These are phyloP conservation scores for Cosmia trapezina DNA, from an alignment of 2,888 invertebrate genomes.

Conservation along the genomic window DNA sequence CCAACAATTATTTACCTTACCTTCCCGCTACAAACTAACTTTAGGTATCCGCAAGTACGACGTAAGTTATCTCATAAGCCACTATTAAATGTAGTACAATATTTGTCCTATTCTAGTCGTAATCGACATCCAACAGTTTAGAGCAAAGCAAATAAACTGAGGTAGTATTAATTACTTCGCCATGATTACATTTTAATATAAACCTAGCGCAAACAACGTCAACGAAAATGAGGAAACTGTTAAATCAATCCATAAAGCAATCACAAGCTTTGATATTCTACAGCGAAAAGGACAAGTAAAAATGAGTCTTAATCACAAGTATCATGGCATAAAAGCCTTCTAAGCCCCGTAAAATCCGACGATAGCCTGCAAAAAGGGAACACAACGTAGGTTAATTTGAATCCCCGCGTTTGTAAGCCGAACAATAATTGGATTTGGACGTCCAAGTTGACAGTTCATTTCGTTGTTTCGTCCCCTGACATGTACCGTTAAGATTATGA, in stretches of 20 bases:
- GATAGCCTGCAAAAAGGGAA: conserved; percentile 79
- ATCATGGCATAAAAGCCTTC: conserved; percentile 75
- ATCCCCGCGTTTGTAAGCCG: conserved; percentile 84
- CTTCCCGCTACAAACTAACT: conserved; percentile 46
- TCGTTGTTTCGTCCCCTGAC: conserved; percentile 85
- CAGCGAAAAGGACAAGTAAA: conserved; percentile 72
- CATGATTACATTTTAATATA: conserved; percentile 50
- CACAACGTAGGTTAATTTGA: conserved; percentile 85
- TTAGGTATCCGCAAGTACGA: conserved; percentile 36
- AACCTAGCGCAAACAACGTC: conserved; percentile 58
- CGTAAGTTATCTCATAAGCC: conserved; percentile 52
- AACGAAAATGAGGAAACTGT: conserved; percentile 64
- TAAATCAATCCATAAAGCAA: conserved; percentile 66
- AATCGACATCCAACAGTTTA: conserved; percentile 50
- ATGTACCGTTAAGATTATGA: conserved; percentile 87
- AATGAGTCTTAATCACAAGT: conserved; percentile 80
- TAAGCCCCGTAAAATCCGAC: conserved; percentile 74
- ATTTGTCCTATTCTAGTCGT: conserved; percentile 49
- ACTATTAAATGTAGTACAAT: conserved; percentile 44
- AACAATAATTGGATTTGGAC: conserved; percentile 89
- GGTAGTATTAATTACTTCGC: conserved; percentile 37
- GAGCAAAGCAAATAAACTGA: conserved; percentile 41
- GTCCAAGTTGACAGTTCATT: conserved; percentile 89
- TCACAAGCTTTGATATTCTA: conserved; percentile 65
- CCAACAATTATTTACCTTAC: conserved; percentile 51